A percentile compares a stretch with the other conserved stretches of the same genome.
Conservation (phyloP, 2,113 vertebrate genomes). For the Upupa epops region DNA sequence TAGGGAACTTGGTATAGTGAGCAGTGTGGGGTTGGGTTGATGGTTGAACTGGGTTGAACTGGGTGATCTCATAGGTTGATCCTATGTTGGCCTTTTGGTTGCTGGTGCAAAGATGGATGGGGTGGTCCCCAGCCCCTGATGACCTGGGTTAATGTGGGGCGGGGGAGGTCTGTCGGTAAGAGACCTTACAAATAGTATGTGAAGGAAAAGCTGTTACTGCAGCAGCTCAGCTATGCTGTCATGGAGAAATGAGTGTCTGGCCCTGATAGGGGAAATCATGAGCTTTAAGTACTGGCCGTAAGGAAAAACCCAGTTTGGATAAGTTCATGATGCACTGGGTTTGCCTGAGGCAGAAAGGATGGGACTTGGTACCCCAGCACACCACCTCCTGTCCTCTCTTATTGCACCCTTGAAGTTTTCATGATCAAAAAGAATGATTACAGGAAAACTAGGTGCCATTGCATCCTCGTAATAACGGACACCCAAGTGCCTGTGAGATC, state of each 20-base stretch:
- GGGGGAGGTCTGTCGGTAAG: no score
- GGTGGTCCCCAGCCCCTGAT: not conserved
- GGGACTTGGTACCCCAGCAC: not conserved
- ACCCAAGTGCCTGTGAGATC: not conserved
- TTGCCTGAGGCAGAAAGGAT: not conserved
- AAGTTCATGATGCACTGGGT: rapidly evolving
- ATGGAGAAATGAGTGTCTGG: not conserved
- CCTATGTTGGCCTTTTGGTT: not conserved
- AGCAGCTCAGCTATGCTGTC: not conserved
- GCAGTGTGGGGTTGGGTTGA: no score
- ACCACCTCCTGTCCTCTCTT: not conserved
- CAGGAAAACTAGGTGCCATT: not conserved
- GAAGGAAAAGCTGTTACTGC: not conserved
- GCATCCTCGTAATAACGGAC: not conserved
- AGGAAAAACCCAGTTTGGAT: not conserved
- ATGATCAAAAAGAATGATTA: not conserved
- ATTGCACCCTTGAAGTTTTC: not conserved
- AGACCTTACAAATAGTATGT: not conserved
- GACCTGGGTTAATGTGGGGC: not conserved
- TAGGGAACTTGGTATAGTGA: no score
- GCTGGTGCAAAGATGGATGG: not conserved
- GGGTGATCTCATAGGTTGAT: no score
- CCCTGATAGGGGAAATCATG: not conserved
- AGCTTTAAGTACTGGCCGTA: not conserved
- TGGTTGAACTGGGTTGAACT: no score